These are phyloP conservation scores for Eumacrocentrus americanus DNA, from an alignment of 2,888 invertebrate genomes.

Conservation along the genomic window DNA sequence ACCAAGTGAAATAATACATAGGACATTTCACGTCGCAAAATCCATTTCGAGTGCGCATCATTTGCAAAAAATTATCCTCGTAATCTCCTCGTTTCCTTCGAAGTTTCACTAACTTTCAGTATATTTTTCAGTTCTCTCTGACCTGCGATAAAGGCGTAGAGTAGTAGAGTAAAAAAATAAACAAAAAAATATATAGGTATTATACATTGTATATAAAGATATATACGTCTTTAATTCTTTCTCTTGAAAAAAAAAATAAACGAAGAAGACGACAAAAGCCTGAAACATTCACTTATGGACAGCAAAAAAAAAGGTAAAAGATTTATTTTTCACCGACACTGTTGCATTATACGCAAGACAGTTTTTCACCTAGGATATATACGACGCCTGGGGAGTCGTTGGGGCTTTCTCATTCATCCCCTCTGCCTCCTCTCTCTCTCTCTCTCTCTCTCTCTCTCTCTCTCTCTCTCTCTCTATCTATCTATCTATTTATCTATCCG, in stretches of 20 bases:
- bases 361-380: conserved; percentile 19
- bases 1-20: neutral
- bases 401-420: conserved; percentile 16
- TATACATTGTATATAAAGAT: too few relatives aligned
- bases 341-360: conserved; percentile 16
- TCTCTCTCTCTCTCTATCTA: too few relatives aligned
- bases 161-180: neutral
- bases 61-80: conserved; percentile 19
- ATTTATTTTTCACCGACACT: conserved; percentile 1
- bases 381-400: conserved; percentile 16
- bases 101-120: conserved; percentile 19
- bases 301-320: neutral
- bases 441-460: conserved; percentile 2
- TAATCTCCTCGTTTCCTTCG: conserved; percentile 17
- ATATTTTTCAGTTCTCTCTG: conserved; percentile 7
- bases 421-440: conserved; percentile 1
- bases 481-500: too few relatives aligned
- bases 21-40: conserved; percentile 14
- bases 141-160: neutral
- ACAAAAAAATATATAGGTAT: neutral
- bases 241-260: neutral
- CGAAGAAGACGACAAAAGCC: neutral
- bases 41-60: conserved; percentile 16
- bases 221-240: too few relatives aligned
- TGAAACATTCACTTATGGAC: conserved; percentile 10